Conservation (phyloP, 2,113 vertebrate genomes). For the Apodemus sylvaticus region DNA sequence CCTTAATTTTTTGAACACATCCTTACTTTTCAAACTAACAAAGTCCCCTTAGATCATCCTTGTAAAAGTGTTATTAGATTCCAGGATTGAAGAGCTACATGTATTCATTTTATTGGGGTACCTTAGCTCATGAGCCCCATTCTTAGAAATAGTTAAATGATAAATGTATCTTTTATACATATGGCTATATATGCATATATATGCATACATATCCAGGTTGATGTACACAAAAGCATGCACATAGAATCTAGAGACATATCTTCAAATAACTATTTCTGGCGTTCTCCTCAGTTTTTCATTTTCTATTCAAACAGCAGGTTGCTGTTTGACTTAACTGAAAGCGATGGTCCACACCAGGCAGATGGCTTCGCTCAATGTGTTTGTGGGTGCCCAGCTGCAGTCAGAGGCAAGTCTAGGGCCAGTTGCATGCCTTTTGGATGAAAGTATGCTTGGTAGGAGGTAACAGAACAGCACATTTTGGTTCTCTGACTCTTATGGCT, state of each 20-base stretch:
- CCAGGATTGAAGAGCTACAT: not conserved
- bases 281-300: not conserved
- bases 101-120: not conserved
- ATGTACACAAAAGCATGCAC: not conserved
- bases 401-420: not conserved
- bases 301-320: not conserved
- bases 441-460: not conserved
- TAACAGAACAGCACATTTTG: constrained; percentile 11
- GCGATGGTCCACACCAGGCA: fast-evolving
- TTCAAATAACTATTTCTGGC: not conserved
- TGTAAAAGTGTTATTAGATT: not conserved
- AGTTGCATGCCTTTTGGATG: not conserved
- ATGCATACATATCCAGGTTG: no score
- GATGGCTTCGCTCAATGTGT: not conserved
- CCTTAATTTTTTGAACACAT: not conserved
- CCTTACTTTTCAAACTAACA: not conserved
- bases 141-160: not conserved
- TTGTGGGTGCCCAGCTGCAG: not conserved
- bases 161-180: not conserved
- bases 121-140: not conserved
- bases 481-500: not conserved
- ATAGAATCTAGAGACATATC: constrained; percentile 2
- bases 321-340: constrained; percentile 1
- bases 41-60: not conserved
- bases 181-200: no score